Percentiles rank a stretch among this genome's conserved stretches.
Conservation (phyloP, 1,140 invertebrate species). For the Nomia melanderi region DNA sequence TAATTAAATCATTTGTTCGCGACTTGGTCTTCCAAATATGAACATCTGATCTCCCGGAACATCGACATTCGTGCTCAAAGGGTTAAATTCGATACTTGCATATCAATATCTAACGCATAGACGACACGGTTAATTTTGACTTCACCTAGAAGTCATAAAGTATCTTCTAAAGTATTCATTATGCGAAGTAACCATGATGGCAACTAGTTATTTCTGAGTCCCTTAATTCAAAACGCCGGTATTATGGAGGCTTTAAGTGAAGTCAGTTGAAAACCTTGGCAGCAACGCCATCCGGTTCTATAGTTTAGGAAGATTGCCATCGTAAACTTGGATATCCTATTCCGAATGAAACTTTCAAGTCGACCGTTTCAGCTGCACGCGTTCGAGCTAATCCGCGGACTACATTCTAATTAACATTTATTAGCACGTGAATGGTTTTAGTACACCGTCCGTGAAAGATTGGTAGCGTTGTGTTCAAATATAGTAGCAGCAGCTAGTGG, state of each 20-base stretch:
- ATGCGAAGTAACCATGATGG: neutral
- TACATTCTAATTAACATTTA: slow-evolving; percentile 1
- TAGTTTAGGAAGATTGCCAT: slow-evolving; percentile 21
- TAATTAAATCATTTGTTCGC: too few species aligned
- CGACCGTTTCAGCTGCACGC: neutral
- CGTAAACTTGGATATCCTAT: slow-evolving; percentile 15
- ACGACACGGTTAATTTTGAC: neutral
- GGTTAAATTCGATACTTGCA: too few species aligned
- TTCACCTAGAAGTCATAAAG: neutral
- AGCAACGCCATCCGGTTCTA: neutral
- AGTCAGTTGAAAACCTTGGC: neutral
- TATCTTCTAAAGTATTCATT: neutral
- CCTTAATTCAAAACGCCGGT: slow-evolving; percentile 7
- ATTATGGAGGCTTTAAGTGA: neutral
- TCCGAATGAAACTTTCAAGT: slow-evolving; percentile 22
- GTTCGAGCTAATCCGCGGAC: neutral
- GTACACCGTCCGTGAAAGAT: neutral
- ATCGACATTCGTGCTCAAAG: too few species aligned
- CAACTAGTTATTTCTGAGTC: neutral
- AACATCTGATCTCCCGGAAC: too few species aligned
- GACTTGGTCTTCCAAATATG: too few species aligned
- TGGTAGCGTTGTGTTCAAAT: neutral
- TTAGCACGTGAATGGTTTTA: slow-evolving; percentile 12
- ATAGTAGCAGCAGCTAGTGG: neutral
- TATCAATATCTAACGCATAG: too few species aligned